Conservation (phyloP, 2,797 vertebrate genomes). For the Glossophaga mutica region DNA sequence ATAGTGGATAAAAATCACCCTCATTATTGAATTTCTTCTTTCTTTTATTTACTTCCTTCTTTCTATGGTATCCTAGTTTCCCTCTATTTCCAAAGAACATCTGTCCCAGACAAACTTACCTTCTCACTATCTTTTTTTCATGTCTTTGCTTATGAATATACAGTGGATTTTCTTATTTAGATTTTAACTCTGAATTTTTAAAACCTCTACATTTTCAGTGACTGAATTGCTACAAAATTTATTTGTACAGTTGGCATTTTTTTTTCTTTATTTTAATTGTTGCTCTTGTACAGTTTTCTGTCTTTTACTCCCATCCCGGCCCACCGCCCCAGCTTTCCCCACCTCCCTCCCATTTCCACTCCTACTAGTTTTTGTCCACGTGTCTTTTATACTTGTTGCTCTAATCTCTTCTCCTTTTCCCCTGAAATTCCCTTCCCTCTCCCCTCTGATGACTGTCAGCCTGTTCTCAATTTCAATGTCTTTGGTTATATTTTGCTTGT, state of each 20-base stretch:
- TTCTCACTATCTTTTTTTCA: neutral
- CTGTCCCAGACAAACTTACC: neutral
- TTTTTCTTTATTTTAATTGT: too few relatives aligned
- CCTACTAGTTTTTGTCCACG: too few relatives aligned
- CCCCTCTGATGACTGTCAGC: too few relatives aligned
- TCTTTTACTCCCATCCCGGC: too few relatives aligned
- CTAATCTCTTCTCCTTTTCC: too few relatives aligned
- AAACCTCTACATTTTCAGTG: neutral
- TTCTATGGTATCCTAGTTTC: neutral
- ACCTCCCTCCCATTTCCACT: too few relatives aligned
- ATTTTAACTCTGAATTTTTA: neutral
- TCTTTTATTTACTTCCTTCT: neutral
- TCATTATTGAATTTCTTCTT: neutral
- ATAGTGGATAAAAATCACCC: neutral
- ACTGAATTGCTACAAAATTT: neutral
- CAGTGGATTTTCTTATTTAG: neutral
- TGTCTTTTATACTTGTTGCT: too few relatives aligned
- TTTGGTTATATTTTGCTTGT: too few relatives aligned
- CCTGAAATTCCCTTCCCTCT: too few relatives aligned
- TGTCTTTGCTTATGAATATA: neutral
- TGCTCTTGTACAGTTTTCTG: too few relatives aligned
- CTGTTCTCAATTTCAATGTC: too few relatives aligned
- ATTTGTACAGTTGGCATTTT: neutral
- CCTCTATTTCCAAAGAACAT: neutral
- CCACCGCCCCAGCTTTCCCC: too few relatives aligned